Evolutionary conservation across 1,140 invertebrate genomes (phyloP), one percentile per base, ranked within the genome.

Genomic region (Plodia interpunctella): DNA sequence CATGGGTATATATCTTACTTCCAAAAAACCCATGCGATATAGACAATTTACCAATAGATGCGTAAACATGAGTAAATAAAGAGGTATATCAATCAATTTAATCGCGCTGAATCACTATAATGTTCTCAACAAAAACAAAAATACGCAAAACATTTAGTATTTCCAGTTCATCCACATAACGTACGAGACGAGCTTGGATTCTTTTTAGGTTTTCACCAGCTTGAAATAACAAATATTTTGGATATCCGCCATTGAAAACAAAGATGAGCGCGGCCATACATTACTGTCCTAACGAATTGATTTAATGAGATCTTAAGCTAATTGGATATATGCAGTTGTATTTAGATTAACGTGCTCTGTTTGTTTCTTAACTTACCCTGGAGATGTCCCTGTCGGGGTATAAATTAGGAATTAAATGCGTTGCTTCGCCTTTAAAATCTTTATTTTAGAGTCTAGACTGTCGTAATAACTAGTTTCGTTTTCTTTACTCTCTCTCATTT

Each of bases 271-370:
- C 66, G 67, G 56, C 75, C 70, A 83, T 86, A 80, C 74, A 77
- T 84, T 80, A 80, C 75, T 83, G 80, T 82, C 59, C 66, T 73
- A 81, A 80, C 76, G 78, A 81, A 80, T 86, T 87, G 86, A 86
- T 87, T 86, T 85, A 87, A 81, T 78, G 76, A 80, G 80, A 81
- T 80, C 72, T 78, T 83, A 80, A 84, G 79, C 78, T 87, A 86
- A 86, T 86, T 86, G 74, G 74, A 86, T 83, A 81, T 78, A 74
- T 66, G 76, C 78, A 68, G 76, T 65, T 63, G 59, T 52, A 25
- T 60, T 68, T 65, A 80, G 78, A 81, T 81, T 72, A 80, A 81
- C 72, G 76, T 55, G 57, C 57, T 57, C 65, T 73, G 56, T 68
- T 72, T 72, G 58, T 69, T 71, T 64, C 71, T 76, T 83, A 81